Evolutionary conservation across 92 coral and sea anemone genomes (phyloP), one percentile per base, ranked within the genome.

Genomic region (Phenganax subtilis): DNA sequence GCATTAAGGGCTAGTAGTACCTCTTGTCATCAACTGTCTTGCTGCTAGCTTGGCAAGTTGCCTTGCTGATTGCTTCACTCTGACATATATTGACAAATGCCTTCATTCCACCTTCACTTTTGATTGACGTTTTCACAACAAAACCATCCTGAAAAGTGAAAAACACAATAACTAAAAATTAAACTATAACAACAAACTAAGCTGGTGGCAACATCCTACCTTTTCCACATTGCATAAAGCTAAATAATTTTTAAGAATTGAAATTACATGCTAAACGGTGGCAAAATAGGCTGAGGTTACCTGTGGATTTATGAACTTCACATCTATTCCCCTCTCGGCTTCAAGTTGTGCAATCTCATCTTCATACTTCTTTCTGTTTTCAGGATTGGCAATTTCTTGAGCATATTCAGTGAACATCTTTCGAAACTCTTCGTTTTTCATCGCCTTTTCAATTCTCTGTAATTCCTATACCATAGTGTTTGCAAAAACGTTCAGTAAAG

Each of bases 241-340:
- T 59, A 59, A 59, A 59, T 59, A 59, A 20, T 20, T 20, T 20
- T 20, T 20, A 20, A 20, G 25, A 20, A 20, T 20, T 20, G 25
- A 20, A 20, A 20, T 20, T 20, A 20, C 25, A 20, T 20, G 25
- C 25, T 20, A 20, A 20, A 20, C 25, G 25, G 37, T 30, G 9
- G 57, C 57, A 12, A 12, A 20, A 53, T n/a, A 8, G 12, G 30
- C 51, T 17, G 8, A 57, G 12, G 27, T 77, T 63, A 93, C 98
- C 98, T 93, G 92, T 54, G 98, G 98, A 71, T 93, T 88, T 12
- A 93, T 91, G 91, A 93, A 93, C 59, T 91, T 93, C 29, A 93
- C 87, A 77, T 93, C 97, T 89, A 86, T 82, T 63, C 98, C 98
- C 55, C 97, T 84, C 76, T 87, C 91, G 64, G 87, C 90, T 79